Percentiles rank a stretch among this genome's conserved stretches.
Conservation (phyloP, 2,113 vertebrate species). For the Python bivittatus region DNA sequence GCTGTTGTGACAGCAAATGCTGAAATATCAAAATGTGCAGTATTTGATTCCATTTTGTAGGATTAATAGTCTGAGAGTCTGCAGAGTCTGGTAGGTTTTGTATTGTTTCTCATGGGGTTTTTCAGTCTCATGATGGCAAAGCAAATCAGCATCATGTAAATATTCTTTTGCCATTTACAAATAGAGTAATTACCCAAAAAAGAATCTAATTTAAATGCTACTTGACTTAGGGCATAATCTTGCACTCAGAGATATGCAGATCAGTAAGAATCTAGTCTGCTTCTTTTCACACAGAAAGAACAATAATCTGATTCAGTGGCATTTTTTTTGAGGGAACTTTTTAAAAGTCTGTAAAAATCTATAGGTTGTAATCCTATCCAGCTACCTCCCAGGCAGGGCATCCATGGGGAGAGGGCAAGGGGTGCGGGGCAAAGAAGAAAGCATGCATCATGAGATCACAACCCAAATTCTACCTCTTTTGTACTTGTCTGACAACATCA, state of each 20-base stretch:
- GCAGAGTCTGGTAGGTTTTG: background rate
- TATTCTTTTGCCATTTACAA: background rate
- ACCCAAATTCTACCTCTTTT: background rate
- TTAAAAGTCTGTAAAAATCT: background rate
- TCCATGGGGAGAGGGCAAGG: background rate
- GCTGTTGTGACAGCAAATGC: background rate
- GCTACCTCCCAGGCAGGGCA: background rate
- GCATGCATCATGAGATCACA: background rate
- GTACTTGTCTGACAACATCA: background rate
- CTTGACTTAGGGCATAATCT: background rate
- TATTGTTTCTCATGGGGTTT: background rate
- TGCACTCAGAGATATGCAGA: background rate
- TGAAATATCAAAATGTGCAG: background rate
- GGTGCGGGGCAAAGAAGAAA: background rate
- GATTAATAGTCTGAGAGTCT: constrained; percentile 7
- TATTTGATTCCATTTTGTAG: constrained; percentile 3
- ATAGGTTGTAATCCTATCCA: background rate
- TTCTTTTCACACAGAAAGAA: background rate
- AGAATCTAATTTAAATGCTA: background rate
- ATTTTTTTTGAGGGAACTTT: background rate
- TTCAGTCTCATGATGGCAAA: background rate
- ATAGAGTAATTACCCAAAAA: background rate
- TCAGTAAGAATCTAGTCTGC: background rate
- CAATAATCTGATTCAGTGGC: background rate
- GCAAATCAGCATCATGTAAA: background rate